Evolutionary conservation across 2,113 vertebrate species (phyloP).

Genomic region (Canis aureus): DNA sequence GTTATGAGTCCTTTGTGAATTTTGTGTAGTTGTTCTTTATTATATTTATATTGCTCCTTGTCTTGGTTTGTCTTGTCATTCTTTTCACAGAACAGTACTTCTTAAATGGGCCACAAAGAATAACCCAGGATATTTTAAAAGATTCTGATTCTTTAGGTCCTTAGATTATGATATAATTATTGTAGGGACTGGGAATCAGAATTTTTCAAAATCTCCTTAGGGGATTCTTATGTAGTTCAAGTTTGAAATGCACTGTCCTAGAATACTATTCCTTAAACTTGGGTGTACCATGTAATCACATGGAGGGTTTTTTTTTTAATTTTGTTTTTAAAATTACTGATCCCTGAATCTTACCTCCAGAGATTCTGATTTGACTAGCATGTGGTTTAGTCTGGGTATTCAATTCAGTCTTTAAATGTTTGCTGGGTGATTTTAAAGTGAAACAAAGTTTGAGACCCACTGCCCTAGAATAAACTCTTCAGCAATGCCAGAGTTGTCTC

Average conservation of each 20-base stretch:
- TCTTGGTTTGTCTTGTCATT: background rate
- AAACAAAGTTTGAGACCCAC: background rate
- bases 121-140: conserved; percentile 11
- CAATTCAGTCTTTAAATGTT: background rate
- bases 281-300: background rate
- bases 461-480: background rate
- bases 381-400: background rate
- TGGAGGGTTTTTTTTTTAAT: background rate
- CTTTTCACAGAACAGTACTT: background rate
- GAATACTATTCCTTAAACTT: background rate
- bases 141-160: background rate
- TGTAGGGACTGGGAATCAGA: background rate
- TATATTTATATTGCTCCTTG: background rate
- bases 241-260: background rate
- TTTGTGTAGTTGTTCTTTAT: background rate
- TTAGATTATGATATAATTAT: background rate
- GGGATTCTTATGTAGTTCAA: background rate
- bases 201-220: background rate
- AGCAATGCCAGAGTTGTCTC: background rate
- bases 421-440: background rate
- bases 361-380: background rate
- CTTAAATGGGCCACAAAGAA: background rate
- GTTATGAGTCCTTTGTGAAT: background rate
- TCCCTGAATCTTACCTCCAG: background rate
- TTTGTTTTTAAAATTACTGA: background rate